phyloP scores from a whole-genome alignment of 1,140 invertebrate species.

The Tribolium madens region DNA sequence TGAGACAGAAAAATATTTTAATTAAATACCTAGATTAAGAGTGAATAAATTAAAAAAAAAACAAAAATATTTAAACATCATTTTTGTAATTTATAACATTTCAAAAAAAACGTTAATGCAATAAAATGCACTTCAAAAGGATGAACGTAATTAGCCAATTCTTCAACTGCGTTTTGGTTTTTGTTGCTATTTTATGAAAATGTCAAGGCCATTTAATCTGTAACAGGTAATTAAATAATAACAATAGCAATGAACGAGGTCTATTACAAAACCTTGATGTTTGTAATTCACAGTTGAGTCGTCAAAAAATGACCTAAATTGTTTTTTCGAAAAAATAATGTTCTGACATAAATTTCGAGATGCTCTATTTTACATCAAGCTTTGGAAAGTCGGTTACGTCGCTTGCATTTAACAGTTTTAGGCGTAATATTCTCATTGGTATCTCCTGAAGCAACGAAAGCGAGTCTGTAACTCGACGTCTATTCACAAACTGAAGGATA shows the following conservation, averaged over 20 bases:
- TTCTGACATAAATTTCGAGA: background rate
- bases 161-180: slow-evolving; percentile 13
- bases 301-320: background rate
- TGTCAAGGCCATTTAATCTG: slow-evolving; percentile 29
- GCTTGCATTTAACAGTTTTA: background rate
- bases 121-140: too few relatives aligned
- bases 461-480: background rate
- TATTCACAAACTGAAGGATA: background rate
- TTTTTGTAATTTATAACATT: too few relatives aligned
- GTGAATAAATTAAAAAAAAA: too few relatives aligned
- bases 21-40: too few relatives aligned
- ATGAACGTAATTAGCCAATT: background rate
- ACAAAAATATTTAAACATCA: too few relatives aligned
- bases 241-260: background rate
- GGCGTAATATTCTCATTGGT: background rate
- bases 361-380: background rate
- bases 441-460: background rate
- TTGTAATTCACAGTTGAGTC: background rate
- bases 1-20: too few relatives aligned
- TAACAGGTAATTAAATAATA: slow-evolving; percentile 37
- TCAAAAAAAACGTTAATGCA: too few relatives aligned
- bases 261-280: slow-evolving; percentile 20
- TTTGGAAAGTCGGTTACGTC: background rate
- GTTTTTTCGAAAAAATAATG: background rate
- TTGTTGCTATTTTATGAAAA: background rate